Conservation (phyloP, 2,888 invertebrate genomes). For the Pomacea canaliculata region DNA sequence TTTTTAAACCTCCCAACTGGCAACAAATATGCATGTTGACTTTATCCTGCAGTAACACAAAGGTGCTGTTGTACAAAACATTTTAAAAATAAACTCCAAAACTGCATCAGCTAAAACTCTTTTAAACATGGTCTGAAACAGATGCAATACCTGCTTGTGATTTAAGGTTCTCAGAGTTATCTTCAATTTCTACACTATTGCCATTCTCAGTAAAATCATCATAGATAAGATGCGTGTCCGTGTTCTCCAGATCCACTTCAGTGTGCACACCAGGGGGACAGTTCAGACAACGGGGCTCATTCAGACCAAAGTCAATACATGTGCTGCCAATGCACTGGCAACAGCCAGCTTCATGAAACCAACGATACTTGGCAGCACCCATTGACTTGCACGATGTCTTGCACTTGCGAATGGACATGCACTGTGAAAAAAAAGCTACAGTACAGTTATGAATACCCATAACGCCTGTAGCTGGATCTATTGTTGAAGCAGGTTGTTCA, state of each 20-base stretch:
- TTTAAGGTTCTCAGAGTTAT: neutral
- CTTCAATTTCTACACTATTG: neutral
- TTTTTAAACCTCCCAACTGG: too few species aligned
- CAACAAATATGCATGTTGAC: too few species aligned
- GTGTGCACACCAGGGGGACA: constrained; percentile 31
- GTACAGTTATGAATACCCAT: constrained; percentile 80
- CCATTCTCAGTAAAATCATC: constrained; percentile 4
- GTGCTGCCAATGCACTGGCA: constrained; percentile 92
- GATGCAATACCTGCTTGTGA: neutral
- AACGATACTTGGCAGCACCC: constrained; percentile 85
- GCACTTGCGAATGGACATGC: constrained; percentile 90
- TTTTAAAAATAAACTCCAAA: too few species aligned
- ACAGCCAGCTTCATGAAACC: constrained; percentile 92
- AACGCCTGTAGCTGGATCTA: constrained; percentile 7
- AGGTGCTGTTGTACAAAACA: too few species aligned
- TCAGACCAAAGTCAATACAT: constrained; percentile 85
- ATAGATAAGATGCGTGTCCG: neutral
- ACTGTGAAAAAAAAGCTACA: constrained; percentile 90
- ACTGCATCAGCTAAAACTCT: neutral
- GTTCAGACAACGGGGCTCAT: constrained; percentile 63
- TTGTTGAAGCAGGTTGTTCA: neutral
- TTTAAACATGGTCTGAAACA: constrained; percentile 10
- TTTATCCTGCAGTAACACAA: too few species aligned
- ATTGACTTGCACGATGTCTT: constrained; percentile 83
- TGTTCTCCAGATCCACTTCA: neutral